Evolutionary conservation across 2,797 vertebrate genomes (phyloP).

Genomic region (Gallinago solitaria): DNA sequence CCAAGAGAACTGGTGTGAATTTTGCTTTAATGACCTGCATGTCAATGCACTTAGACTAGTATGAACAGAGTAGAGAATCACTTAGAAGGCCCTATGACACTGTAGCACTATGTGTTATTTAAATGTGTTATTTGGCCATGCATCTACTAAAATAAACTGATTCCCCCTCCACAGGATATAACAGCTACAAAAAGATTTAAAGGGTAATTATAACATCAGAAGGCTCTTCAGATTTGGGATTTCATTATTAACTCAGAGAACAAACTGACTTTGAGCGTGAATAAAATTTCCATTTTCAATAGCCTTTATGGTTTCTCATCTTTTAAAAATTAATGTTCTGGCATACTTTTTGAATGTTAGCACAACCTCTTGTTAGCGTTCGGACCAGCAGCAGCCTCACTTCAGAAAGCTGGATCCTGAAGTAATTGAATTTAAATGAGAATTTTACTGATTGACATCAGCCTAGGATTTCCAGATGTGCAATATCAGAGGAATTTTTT

Average conservation of each 20-base stretch:
- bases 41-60: background rate
- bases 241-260: background rate
- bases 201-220: background rate
- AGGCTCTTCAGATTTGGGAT: background rate
- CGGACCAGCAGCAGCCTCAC: background rate
- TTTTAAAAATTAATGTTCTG: background rate
- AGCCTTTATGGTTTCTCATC: background rate
- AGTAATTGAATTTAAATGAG: background rate
- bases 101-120: background rate
- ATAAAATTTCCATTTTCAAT: slow-evolving; percentile 13
- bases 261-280: background rate
- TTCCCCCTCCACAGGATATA: background rate
- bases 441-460: background rate
- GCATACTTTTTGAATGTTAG: background rate
- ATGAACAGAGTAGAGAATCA: background rate
- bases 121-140: background rate
- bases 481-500: background rate
- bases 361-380: background rate
- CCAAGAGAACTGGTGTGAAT: background rate
- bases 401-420: background rate
- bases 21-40: background rate
- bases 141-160: background rate
- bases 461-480: background rate
- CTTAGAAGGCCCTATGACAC: background rate
- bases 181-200: background rate